Conservation (phyloP, 2,888 invertebrate genomes). For the Hesperia comma region DNA sequence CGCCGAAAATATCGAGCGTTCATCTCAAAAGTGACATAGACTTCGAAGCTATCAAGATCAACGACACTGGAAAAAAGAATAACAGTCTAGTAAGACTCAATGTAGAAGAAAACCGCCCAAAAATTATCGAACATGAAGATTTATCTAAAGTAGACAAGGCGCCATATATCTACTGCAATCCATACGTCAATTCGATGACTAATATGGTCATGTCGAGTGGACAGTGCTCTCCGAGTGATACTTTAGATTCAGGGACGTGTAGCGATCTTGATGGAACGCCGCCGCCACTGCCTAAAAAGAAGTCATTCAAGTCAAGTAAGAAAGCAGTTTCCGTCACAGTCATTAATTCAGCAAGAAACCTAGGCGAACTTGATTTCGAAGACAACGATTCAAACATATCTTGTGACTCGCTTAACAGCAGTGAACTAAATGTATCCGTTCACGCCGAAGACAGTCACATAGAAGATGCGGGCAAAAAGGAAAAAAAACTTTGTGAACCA, state of each 20-base stretch:
- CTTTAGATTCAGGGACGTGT: slow-evolving; percentile 93
- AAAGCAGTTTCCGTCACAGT: slow-evolving; percentile 83
- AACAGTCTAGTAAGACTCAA: slow-evolving; percentile 85
- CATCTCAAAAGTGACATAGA: slow-evolving; percentile 78
- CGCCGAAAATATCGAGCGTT: slow-evolving; percentile 78
- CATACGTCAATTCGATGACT: slow-evolving; percentile 80
- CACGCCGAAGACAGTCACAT: slow-evolving; percentile 77
- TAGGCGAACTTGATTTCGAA: slow-evolving; percentile 88
- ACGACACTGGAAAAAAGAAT: slow-evolving; percentile 71
- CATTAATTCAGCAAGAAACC: slow-evolving; percentile 82
- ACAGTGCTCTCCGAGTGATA: slow-evolving; percentile 92
- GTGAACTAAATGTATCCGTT: slow-evolving; percentile 84
- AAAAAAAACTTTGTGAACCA: slow-evolving; percentile 64
- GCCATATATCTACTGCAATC: slow-evolving; percentile 86
- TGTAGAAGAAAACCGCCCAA: slow-evolving; percentile 74
- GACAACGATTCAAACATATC: slow-evolving; percentile 91
- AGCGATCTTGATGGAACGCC: slow-evolving; percentile 92
- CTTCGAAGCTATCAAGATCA: slow-evolving; percentile 70
- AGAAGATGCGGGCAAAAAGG: slow-evolving; percentile 70
- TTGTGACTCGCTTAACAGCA: slow-evolving; percentile 91
- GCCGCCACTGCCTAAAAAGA: slow-evolving; percentile 87
- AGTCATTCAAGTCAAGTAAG: slow-evolving; percentile 80
- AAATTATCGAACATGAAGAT: slow-evolving; percentile 81
- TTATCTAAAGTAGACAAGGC: slow-evolving; percentile 72
- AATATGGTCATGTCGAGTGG: slow-evolving; percentile 89